Percentiles rank a stretch among this genome's conserved stretches.
Conservation (phyloP, 2,113 vertebrate genomes). For the Brachionichthys hirsutus region DNA sequence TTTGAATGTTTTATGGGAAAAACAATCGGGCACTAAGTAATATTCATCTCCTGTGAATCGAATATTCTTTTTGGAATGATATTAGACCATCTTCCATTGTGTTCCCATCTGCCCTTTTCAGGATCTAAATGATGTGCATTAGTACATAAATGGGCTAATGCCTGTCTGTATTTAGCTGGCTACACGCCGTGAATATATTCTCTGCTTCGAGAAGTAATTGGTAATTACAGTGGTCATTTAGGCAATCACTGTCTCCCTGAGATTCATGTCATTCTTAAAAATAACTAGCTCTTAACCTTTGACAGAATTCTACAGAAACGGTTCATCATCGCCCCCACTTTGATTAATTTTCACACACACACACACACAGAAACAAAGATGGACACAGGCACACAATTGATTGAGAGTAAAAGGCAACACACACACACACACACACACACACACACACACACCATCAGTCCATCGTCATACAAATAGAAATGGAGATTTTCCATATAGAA, state of each 20-base stretch:
- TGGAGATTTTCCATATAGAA: constrained; percentile 25
- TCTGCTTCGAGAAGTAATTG: constrained; percentile 99
- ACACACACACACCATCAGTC: constrained; percentile 79
- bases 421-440: constrained; percentile 59
- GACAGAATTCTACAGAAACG: constrained; percentile 99
- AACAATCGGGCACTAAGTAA: constrained; percentile 99
- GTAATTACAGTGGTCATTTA: constrained; percentile 99
- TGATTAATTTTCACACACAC: constrained; percentile 93
- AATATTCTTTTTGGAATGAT: constrained; percentile 99
- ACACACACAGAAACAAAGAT: background rate
- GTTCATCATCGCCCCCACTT: constrained; percentile 99
- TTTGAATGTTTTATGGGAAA: constrained; percentile 99
- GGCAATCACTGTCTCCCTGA: constrained; percentile 99
- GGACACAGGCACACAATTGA: constrained; percentile 6
- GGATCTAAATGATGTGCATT: constrained; percentile 99
- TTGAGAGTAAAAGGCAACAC: constrained; percentile 24
- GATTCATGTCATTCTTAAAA: constrained; percentile 99
- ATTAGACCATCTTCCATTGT: constrained; percentile 99
- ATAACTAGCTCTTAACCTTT: constrained; percentile 99
- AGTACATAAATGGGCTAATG: constrained; percentile 99
- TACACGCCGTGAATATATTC: constrained; percentile 99
- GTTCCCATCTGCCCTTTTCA: constrained; percentile 99
- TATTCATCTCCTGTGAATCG: constrained; percentile 99
- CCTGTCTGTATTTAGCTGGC: constrained; percentile 99
- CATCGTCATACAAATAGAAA: constrained; percentile 76